phyloP scores from a whole-genome alignment of 2,113 vertebrate genomes.

The Oncorhynchus masou region DNA sequence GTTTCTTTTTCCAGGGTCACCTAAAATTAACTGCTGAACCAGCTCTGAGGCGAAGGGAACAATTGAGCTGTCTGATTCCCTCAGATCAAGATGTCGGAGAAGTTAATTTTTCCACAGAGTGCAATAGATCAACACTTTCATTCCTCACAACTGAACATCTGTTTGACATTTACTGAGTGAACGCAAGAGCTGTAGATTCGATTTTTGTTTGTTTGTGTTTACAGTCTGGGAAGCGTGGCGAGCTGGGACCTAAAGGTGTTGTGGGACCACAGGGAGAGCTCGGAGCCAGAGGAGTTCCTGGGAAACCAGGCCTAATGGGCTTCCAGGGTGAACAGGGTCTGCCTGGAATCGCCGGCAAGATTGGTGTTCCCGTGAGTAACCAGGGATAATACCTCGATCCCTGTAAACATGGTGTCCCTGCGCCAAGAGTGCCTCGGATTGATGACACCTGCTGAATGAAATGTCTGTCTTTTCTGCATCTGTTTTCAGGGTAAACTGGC shows the following conservation, averaged over 20 bases:
- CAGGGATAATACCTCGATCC: neutral
- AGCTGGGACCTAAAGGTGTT: conserved; percentile 89
- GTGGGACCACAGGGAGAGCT: conserved; percentile 87
- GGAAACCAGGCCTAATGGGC: conserved; percentile 83
- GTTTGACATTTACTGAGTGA: too few species aligned
- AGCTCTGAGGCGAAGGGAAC: too few species aligned
- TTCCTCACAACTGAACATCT: too few species aligned
- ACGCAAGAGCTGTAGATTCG: too few species aligned
- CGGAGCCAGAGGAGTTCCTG: conserved; percentile 84
- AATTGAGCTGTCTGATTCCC: neutral
- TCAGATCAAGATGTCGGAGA: neutral
- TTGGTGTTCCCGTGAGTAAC: conserved; percentile 85
- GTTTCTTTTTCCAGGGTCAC: too few species aligned
- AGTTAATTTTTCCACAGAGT: neutral
- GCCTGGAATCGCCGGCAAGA: conserved; percentile 86
- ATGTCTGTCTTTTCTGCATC: conserved; percentile 5
- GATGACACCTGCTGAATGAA: too few species aligned
- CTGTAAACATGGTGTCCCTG: neutral
- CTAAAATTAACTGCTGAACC: too few species aligned
- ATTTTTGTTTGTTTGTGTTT: conserved; percentile 18
- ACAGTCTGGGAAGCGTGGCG: conserved; percentile 85
- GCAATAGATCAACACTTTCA: too few species aligned
- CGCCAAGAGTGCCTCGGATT: neutral
- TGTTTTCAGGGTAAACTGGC: conserved; percentile 85
- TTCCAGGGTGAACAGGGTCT: conserved; percentile 85